Base-by-base conservation (phyloP, 2,888 invertebrate species). In the Dexiosoma caninum region DNA sequence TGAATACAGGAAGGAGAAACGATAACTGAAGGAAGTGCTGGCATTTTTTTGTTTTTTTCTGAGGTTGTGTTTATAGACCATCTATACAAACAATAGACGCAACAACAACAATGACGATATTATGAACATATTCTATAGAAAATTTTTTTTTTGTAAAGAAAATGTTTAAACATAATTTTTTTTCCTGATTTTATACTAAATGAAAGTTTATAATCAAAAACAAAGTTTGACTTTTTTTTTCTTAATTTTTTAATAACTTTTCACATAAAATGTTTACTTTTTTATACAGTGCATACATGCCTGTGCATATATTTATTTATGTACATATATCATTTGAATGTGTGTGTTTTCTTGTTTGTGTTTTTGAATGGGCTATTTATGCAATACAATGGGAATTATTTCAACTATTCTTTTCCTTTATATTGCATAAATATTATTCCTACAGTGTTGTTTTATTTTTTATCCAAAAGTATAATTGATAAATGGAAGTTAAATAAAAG, bases 141-240 rank as follows among this genome's bases (percentile, higher is more conserved):
- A 49, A 53, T 30, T 9, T 75, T 75, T 64, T 55, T 46, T 32
- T 21, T 10, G 6, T n/a, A n/a, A 49, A 6, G 10, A n/a, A 9
- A 7, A 21, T 60, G 7, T 42, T 67, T 66, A 23, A 4, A 9
- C 49, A 21, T n/a, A 8, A 37, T 16, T 23, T 37, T 53, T 32
- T 42, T 37, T 37, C 37, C 59, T 70, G 8, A 32, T 70, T 62
- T 57, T 71, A 37, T 62, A 46, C 19, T 27, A 67, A 76, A 81
- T 72, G 71, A 72, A 81, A 81, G 80, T 81, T 81, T 81, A 49
- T 76, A 81, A 81, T 81, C 72, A 81, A 81, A 62, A 76, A 53
- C 53, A 80, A 80, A 75, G 69, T 60, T 60, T 44, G n/a, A 40
- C 42, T 75, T 64, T n/a, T 14, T 74, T 49, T 5, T 64, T 49